These are phyloP conservation scores for Eilema depressum DNA, from an alignment of 2,888 invertebrate species.

Conservation along the genomic window DNA sequence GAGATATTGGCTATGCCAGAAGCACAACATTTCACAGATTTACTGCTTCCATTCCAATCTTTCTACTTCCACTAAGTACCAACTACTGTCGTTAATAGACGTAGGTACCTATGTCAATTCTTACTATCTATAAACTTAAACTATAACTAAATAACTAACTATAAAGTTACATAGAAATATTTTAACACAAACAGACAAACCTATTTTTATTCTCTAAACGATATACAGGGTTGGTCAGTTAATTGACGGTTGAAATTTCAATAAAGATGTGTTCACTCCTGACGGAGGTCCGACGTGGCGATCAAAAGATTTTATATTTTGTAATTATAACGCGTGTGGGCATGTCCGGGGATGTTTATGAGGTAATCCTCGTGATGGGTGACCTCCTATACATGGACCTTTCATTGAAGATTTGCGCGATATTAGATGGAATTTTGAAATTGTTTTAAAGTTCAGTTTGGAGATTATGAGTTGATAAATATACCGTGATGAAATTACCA, in stretches of 20 bases:
- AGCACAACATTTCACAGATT: too few relatives aligned
- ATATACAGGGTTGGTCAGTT: constrained; percentile 58
- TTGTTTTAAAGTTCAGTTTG: constrained; percentile 24
- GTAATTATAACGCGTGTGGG: constrained; percentile 57
- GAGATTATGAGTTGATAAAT: constrained; percentile 1
- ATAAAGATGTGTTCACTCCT: constrained; percentile 70
- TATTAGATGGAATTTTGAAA: constrained; percentile 15
- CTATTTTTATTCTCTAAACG: constrained; percentile 7
- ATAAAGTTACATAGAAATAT: background rate
- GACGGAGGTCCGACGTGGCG: constrained; percentile 76
- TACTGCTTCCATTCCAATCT: too few relatives aligned
- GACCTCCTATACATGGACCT: constrained; percentile 1
- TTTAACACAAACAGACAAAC: constrained; percentile 27
- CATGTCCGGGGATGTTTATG: constrained; percentile 56
- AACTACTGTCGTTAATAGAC: too few relatives aligned
- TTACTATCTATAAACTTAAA: too few relatives aligned
- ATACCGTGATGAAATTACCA: background rate
- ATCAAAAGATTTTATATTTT: constrained; percentile 70
- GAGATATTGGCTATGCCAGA: too few relatives aligned
- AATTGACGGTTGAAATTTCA: constrained; percentile 79
- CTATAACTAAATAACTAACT: too few relatives aligned
- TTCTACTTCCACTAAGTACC: too few relatives aligned
- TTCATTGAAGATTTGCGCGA: constrained; percentile 3
- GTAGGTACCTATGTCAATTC: too few relatives aligned
- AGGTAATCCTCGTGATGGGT: constrained; percentile 50